Base-by-base conservation (phyloP, 2,113 vertebrate species). In the Clarias macrocephalus region DNA sequence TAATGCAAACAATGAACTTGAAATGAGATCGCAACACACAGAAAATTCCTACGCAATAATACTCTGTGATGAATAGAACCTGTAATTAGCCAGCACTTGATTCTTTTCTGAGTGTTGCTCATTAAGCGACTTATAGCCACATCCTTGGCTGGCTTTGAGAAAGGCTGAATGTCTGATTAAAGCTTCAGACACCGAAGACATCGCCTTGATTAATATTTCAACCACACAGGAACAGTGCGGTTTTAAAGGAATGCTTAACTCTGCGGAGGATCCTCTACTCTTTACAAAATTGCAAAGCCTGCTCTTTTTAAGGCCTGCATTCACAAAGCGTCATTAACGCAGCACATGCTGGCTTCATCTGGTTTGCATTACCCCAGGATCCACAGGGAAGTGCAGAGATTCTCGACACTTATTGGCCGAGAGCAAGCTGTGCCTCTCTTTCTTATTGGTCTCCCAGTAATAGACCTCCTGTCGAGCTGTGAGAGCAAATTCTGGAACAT, bases 131-230 rank as follows among this genome's bases (percentile, higher is more conserved):
- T 85, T 85, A 91, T 90, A 85, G 72, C 65, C 85, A 85, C 89
- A 85, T 91, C 84, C 73, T 88, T 82, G 79, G 80, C 66, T 85
- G 82, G 52, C 30, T 88, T 90, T 87, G 88, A 90, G 80, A 91
- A 68, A 80, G 37, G 62, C 82, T 86, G 88, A 88, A 88, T 87
- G 83, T 88, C 80, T 91, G 89, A 90, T 90, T 91, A 90, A 90
- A 90, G 88, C 85, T 87, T n/a, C n/a, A 85, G 90, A 91, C 80
- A 76, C 85, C 79, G 72, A 89, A 89, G 87, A 89, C 85, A 81
- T 88, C 72, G 85, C 83, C 88, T 84, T 89, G 85, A 88, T 89
- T 89, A 87, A 88, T 91, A 90, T 91, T 91, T 91, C 65, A 91
- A 85, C 79, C 86, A 80, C 62, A 59, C 85, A 84, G 60, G 81